Percentiles rank a stretch among this genome's conserved stretches.
These are phyloP conservation scores for Luperina testacea DNA, from an alignment of 2,888 invertebrate species.

Conservation along the genomic window DNA sequence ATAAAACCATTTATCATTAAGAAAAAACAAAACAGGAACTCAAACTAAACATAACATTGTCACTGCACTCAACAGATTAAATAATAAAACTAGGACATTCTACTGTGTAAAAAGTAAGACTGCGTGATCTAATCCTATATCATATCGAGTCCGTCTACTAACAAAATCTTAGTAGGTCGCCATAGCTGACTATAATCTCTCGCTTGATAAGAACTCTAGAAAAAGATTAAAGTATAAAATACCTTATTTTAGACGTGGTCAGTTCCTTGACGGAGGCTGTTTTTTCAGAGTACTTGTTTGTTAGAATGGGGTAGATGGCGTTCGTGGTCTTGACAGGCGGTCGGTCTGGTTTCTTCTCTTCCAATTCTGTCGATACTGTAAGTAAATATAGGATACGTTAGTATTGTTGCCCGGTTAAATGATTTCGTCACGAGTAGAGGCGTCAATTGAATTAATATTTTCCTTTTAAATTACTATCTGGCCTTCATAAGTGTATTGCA, in stretches of 20 bases:
- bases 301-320: constrained; percentile 81
- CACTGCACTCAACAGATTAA: constrained; percentile 1
- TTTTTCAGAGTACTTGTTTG: constrained; percentile 87
- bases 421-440: not conserved
- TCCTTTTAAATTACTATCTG: constrained; percentile 24
- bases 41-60: not conserved
- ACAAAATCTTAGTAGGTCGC: constrained; percentile 54
- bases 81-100: not conserved
- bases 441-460: not conserved
- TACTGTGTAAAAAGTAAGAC: not conserved
- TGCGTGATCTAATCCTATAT: not conserved
- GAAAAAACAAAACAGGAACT: not conserved
- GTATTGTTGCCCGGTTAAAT: not conserved
- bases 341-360: constrained; percentile 87
- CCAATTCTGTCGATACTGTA: constrained; percentile 81
- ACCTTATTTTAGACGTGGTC: constrained; percentile 87
- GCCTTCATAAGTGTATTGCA: constrained; percentile 27
- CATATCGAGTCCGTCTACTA: constrained; percentile 8
- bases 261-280: constrained; percentile 86
- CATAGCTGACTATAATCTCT: constrained; percentile 23
- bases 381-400: constrained; percentile 29
- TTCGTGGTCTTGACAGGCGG: constrained; percentile 82
- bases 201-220: constrained; percentile 26
- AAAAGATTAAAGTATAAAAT: constrained; percentile 36
- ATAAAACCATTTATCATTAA: not conserved